Percentiles rank a stretch among this genome's conserved stretches.
Conservation (phyloP, 2,797 vertebrate genomes). For the Microcaecilia unicolor region DNA sequence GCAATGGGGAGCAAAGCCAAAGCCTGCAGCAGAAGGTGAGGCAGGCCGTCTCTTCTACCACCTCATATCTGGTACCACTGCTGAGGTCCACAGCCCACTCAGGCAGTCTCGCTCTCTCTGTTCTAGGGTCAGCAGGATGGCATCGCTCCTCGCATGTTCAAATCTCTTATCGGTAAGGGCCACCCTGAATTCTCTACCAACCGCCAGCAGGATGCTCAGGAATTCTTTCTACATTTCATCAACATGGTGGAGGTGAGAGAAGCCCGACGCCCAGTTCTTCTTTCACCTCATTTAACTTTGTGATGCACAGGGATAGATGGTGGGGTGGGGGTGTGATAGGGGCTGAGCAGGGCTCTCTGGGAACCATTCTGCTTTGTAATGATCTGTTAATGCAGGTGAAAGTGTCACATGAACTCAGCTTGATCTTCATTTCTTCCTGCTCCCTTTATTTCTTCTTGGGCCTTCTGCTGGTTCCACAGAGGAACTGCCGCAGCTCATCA, state of each 20-base stretch:
- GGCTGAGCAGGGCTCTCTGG: no score
- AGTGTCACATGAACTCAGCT: background rate
- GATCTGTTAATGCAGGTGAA: background rate
- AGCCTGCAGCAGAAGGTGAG: constrained; percentile 77
- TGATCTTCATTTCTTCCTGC: background rate
- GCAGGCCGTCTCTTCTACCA: no score
- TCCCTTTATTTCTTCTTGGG: background rate
- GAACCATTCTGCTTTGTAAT: no score
- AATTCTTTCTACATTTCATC: constrained; percentile 97
- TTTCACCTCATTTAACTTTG: no score
- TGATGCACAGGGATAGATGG: no score
- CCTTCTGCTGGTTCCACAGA: constrained; percentile 51
- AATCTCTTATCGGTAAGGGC: constrained; percentile 88
- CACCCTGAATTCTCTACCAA: constrained; percentile 97
- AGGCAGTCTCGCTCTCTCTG: background rate
- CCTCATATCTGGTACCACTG: no score
- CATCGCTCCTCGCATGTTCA: constrained; percentile 93
- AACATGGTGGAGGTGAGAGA: constrained; percentile 94
- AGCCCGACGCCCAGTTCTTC: background rate
- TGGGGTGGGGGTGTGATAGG: no score
- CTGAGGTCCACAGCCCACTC: no score
- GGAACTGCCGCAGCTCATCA: constrained; percentile 89
- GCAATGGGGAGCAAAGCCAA: constrained; percentile 67
- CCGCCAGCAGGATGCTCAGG: constrained; percentile 94
- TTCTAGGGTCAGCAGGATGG: constrained; percentile 85